Base-by-base conservation (phyloP, 2,888 invertebrate species). In the Xanthia icteritia region DNA sequence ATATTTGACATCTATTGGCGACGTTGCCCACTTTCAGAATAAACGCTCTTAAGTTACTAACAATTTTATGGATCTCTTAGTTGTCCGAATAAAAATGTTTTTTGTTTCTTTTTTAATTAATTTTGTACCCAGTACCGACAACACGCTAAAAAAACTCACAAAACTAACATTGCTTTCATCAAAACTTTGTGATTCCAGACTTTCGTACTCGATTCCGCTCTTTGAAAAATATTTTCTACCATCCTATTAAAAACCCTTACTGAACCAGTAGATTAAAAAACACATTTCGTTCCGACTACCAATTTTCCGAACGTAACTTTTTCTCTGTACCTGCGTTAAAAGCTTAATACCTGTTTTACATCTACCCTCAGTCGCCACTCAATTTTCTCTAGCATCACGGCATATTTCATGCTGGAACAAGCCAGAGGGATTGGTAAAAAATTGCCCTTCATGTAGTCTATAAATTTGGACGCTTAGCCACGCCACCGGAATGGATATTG, bases 391-490 rank as follows among this genome's bases (percentile, higher is more conserved):
- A 81, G 76, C 82, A 88, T 82, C 81, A 81, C 72, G 83, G 84
- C 82, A 90, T 90, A 89, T 89, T 89, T 90, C 86, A 90, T 76
- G 58, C 58, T 45, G 80, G 89, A 92, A 94, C 94, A 94, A 92
- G 94, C 90, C 82, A 88, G 90, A 87, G 90, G 92, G 94, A 94
- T 93, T 91, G 93, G 92, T 92, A 94, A 94, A 95, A 95, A 95
- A 95, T 95, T 93, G 91, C 92, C 87, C 88, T 82, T 84, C 94
- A 76, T 94, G 94, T 94, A 91, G 87, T 87, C 92, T 91, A 93
- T 95, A 94, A 94, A 94, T 94, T 91, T 86, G 84, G 90, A 83
- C 68, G 86, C 77, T 83, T 85, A 86, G 87, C 89, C 85, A 75
- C 75, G 86, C 89, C 87, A 85, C 68, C 81, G 84, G 70, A 79